Percentiles rank a stretch among this genome's conserved stretches.
phyloP scores from a whole-genome alignment of 2,113 vertebrate genomes.

The Rhinolophus ferrumequinum region DNA sequence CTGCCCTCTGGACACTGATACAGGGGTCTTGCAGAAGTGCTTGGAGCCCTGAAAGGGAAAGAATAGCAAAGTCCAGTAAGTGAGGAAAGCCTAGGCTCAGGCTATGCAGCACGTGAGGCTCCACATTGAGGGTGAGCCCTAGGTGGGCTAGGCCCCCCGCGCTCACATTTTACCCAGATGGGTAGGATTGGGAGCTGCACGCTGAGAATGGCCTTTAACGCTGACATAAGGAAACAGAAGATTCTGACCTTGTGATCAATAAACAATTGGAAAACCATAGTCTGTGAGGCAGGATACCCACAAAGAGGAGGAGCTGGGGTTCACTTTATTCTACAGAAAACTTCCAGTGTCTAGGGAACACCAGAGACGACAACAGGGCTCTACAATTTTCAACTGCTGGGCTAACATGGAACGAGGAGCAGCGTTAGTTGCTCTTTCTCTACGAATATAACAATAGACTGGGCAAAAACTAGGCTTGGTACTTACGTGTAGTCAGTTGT shows the following conservation, averaged over 20 bases:
- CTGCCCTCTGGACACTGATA: conserved; percentile 75
- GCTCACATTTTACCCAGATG: not conserved
- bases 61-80: not conserved
- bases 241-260: not conserved
- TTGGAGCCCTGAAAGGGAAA: conserved; percentile 69
- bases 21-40: conserved; percentile 69
- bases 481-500: conserved; percentile 73
- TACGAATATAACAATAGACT: not conserved
- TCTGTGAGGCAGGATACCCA: not conserved
- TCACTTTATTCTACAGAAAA: not conserved
- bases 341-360: not conserved
- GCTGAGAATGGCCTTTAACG: not conserved
- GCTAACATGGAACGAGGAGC: not conserved
- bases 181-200: not conserved
- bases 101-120: fast-evolving
- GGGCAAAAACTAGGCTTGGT: not conserved
- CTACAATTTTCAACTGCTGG: not conserved
- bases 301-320: not conserved
- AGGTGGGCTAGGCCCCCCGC: not conserved
- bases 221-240: not conserved
- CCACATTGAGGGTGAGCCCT: too few relatives aligned
- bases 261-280: not conserved
- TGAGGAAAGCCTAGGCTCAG: not conserved
- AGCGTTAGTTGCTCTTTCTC: not conserved
- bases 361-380: not conserved